phyloP scores from a whole-genome alignment of 2,113 vertebrate species.

The Ophthalmolycus amberensis region DNA sequence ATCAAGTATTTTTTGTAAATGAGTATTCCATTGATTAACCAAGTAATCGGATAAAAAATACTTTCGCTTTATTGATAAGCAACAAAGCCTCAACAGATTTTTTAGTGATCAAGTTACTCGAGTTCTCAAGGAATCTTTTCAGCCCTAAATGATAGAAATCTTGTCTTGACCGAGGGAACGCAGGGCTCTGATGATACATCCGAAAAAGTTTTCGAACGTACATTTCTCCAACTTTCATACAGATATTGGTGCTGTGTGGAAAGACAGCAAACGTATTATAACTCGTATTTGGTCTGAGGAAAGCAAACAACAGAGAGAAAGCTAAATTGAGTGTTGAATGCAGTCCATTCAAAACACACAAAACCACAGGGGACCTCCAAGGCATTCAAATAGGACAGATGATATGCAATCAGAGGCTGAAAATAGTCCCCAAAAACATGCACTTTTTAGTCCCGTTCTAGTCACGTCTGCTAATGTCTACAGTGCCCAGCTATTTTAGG shows the following conservation, averaged over 20 bases:
- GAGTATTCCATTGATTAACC: not conserved
- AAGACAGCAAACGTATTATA: not conserved
- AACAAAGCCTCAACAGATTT: not conserved
- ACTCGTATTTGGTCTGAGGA: not conserved
- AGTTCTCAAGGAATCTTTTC: no score
- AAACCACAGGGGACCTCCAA: no score
- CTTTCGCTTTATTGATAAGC: not conserved
- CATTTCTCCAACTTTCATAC: not conserved
- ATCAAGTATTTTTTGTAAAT: not conserved
- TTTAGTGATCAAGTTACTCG: not conserved
- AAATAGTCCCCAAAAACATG: not conserved
- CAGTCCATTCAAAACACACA: not conserved
- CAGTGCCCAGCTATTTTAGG: not conserved
- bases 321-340: not conserved
- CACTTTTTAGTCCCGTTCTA: not conserved
- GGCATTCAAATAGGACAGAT: no score
- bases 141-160: no score
- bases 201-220: not conserved
- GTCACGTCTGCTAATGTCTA: not conserved
- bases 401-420: not conserved
- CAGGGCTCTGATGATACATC: not conserved
- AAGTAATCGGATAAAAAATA: not conserved
- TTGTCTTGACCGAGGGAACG: not conserved
- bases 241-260: not conserved
- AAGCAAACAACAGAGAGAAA: not conserved